Conservation (phyloP, 2,797 vertebrate genomes). For the Hydrophis major region DNA sequence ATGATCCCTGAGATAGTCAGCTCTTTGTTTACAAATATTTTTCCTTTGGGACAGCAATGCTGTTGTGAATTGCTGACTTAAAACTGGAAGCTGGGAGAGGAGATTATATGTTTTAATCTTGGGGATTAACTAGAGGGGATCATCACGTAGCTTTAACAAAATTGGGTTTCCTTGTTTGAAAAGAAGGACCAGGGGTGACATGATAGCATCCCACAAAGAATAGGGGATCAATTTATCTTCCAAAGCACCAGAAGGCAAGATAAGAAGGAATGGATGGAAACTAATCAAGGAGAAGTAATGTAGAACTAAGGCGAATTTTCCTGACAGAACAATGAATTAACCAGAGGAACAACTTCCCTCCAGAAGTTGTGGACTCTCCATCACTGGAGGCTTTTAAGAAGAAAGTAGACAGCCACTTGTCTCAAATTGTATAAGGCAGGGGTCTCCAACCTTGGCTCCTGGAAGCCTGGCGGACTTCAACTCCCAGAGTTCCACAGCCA, state of each 20-base stretch:
- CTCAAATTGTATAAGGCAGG: not conserved
- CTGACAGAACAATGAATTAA: not conserved
- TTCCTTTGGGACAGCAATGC: not conserved
- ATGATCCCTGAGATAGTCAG: not conserved
- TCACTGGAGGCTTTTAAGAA: not conserved
- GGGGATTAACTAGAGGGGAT: not conserved
- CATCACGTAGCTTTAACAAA: not conserved
- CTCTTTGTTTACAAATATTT: not conserved
- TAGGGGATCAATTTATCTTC: too few relatives aligned
- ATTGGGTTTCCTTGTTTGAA: not conserved
- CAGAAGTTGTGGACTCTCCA: not conserved
- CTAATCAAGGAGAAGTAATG: not conserved
- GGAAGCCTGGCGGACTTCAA: too few relatives aligned
- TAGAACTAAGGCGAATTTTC: not conserved
- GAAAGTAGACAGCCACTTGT: not conserved
- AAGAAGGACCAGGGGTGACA: not conserved
- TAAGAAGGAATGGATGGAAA: not conserved
- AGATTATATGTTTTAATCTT: slow-evolving; percentile 5
- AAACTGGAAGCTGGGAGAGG: not conserved
- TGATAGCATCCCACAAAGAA: not conserved
- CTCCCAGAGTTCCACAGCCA: too few relatives aligned
- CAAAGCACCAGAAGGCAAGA: not conserved
- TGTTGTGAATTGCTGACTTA: not conserved
- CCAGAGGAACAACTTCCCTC: accelerated
- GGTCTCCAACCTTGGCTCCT: too few relatives aligned